phyloP scores from a whole-genome alignment of 2,888 invertebrate genomes.

The Gonocerus acuteangulatus region DNA sequence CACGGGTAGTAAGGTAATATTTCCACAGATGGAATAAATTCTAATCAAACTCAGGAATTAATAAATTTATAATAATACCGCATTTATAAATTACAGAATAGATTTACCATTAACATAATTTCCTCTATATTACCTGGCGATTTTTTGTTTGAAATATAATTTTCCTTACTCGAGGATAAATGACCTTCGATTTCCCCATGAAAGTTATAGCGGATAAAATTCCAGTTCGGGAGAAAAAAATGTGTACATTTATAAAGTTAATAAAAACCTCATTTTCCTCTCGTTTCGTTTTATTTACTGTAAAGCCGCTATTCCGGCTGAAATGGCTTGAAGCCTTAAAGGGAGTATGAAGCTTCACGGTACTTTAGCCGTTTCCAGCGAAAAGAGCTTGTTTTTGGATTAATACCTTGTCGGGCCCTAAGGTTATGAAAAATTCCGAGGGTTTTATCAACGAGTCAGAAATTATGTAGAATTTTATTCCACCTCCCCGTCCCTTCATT shows the following conservation, averaged over 20 bases:
- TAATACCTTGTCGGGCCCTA: background rate
- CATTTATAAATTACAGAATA: too few species aligned
- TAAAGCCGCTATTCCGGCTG: background rate
- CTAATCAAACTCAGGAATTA: too few species aligned
- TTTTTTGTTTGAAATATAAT: too few species aligned
- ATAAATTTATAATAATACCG: too few species aligned
- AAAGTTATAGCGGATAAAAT: too few species aligned
- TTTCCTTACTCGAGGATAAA: too few species aligned
- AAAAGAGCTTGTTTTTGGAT: background rate
- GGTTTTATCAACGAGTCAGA: slow-evolving; percentile 17
- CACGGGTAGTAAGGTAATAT: too few species aligned
- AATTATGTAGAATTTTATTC: background rate
- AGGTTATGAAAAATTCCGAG: background rate
- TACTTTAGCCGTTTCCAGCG: background rate
- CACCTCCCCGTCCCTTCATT: background rate
- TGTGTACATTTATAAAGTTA: background rate
- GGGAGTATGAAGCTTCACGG: background rate
- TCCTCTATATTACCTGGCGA: too few species aligned
- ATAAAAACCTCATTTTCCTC: slow-evolving; percentile 1
- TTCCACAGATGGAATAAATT: too few species aligned
- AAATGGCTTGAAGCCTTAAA: slow-evolving; percentile 1
- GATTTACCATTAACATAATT: too few species aligned
- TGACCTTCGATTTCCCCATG: too few species aligned
- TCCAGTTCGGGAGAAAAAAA: background rate
- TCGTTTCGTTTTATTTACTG: background rate